Conservation (phyloP, 2,113 vertebrate species). For the Aphyosemion australe region DNA sequence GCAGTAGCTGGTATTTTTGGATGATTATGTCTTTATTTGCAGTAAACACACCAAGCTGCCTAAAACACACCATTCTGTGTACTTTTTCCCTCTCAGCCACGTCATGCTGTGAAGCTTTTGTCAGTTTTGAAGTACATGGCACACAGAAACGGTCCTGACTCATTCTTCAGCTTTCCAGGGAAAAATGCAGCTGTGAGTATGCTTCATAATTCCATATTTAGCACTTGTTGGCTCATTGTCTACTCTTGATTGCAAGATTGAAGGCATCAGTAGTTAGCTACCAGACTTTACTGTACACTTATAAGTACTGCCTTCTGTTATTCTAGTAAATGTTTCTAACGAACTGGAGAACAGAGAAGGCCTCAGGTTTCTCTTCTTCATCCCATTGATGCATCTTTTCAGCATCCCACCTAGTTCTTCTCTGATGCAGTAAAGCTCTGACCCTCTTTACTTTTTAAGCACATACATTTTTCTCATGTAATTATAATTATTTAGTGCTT, state of each 20-base stretch:
- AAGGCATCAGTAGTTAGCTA: not conserved
- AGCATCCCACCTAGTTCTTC: constrained; percentile 12
- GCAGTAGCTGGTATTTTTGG: not conserved
- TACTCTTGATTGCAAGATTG: not conserved
- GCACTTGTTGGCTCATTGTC: not conserved
- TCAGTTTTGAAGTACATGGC: constrained; percentile 96
- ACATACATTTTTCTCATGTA: too few relatives aligned
- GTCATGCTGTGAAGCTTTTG: constrained; percentile 92
- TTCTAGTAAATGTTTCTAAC: not conserved
- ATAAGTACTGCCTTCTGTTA: not conserved
- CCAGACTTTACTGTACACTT: too few relatives aligned
- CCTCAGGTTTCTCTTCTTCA: not conserved
- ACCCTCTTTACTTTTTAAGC: not conserved
- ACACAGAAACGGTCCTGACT: constrained; percentile 92
- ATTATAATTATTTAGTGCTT: too few relatives aligned
- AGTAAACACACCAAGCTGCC: not conserved
- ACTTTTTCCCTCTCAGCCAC: constrained; percentile 79
- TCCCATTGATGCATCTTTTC: constrained; percentile 13
- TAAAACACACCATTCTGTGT: constrained; percentile 44
- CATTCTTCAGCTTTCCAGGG: constrained; percentile 98
- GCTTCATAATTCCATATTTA: not conserved
- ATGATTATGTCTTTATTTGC: not conserved
- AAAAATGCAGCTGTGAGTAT: constrained; percentile 95
- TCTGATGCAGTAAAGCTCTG: not conserved
- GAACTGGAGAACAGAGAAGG: not conserved